Base-by-base conservation (phyloP, 2,797 vertebrate species). In the Molossus alvarezi region DNA sequence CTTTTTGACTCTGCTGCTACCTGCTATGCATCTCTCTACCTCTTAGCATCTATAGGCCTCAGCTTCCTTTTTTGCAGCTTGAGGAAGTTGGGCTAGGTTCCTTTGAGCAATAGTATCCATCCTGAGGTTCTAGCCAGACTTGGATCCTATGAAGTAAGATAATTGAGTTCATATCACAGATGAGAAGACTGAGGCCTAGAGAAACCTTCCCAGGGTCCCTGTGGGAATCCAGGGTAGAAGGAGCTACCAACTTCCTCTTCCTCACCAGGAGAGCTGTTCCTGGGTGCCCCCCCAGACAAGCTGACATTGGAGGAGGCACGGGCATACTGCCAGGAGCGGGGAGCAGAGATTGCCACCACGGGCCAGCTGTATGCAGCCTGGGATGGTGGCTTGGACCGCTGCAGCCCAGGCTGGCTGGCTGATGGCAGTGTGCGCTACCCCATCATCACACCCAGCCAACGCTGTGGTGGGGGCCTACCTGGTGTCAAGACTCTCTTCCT, bases 381-480 rank as follows among this genome's bases (percentile, higher is more conserved):
- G 99, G 99, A 98, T 0, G 98, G 98, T 0, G 99, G 99, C 21
- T 97, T 99, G 96, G 99, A 99, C 95, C 98, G 99, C 98, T 99
- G 99, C 98, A 99, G 98, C 96, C 99, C 99, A 0, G 99, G 99
- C 18, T 99, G 99, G 99, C 98, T 99, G 95, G 99, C 99, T 0
- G 99, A 99, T 0, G 99, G 99, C 75, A 99, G 99, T 0, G 99
- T 99, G 95, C 99, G 99, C 15, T 99, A 99, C 96, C 99, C 99
- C 83, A 99, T 99, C 9, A 98, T 99, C 95, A 99, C 98, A 3
- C 99, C 99, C 0, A 98, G 99, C 57, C 99, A 99, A 95, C 99
- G 99, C 67, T 99, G 99, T 57, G 99, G 99, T 0, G 99, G 99
- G 0, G 98, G 98, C 0, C 98, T 99, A 80, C 99, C 99, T 0